Evolutionary conservation across 1,140 invertebrate species (phyloP), one percentile per base, ranked within the genome.

Genomic region (Brachionus calyciflorus): DNA sequence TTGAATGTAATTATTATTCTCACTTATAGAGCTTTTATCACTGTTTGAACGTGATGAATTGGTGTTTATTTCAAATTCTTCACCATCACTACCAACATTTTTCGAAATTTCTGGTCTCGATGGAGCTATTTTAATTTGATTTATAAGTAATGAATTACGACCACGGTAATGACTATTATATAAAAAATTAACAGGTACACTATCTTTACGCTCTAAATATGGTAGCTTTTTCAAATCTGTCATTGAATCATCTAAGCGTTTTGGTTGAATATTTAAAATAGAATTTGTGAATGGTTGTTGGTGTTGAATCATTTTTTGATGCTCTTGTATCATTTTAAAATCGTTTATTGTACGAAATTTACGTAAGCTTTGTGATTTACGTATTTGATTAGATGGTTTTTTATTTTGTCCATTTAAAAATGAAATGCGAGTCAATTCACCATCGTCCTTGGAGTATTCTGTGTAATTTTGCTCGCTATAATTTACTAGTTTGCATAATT

Each of bases 271-370:
- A 37, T 49, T 49, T 49, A 60, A 33, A 3, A 60, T 33, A 1
- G 55, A 60, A 40, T 60, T 60, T 1, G 30, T 37, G 7, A 60
- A 60, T 9, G 37, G 28, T 60, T 60, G 55, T 7, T 26, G n/a
- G n/a, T n/a, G 19, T 37, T 60, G 30, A 9, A 60, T 6, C 33
- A 44, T 6, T 3, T 65, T 17, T 65, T 65, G 60, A 44, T 65
- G 60, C 17, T 65, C 60, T 17, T 65, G 40, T 6, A 65, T 21
- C 33, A 65, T 65, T 65, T 65, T 65, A 41, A 65, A 65, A 65
- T 65, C 60, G 30, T 65, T 65, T 46, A 65, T 65, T 3, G 60
- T 65, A 41, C 60, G 33, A 26, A 60, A 60, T 60, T 37, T 60
- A 19, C 55, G 55, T 33, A 60, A 37, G 37, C 55, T 60, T 17